Evolutionary conservation across 37 sponge, comb jelly and placozoan genomes (phyloP).

Genomic region (Agelas oroides): DNA sequence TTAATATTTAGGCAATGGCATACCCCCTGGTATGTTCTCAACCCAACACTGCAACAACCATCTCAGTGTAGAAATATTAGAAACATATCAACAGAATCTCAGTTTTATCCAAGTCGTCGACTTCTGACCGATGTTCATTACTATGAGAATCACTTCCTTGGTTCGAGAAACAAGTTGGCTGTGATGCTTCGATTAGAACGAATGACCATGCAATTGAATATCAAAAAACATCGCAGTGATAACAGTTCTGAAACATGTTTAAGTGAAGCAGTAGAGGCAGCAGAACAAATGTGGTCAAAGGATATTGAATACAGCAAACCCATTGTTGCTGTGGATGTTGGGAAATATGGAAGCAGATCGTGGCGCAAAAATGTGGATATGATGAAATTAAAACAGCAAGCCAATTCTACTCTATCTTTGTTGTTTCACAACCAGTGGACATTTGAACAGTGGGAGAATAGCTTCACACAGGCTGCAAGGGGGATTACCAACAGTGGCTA

Average conservation of each 20-base stretch:
- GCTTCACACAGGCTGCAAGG: constrained; percentile 4
- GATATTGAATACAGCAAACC: neutral
- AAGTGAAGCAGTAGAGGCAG: no score
- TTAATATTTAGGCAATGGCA: constrained; percentile 2
- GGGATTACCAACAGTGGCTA: neutral
- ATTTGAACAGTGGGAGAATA: constrained; percentile 4
- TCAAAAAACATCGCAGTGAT: neutral
- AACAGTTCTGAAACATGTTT: no score
- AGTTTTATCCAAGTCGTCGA: constrained; percentile 14
- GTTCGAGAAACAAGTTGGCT: neutral
- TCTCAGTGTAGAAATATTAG: neutral
- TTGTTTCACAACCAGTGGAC: constrained; percentile 19
- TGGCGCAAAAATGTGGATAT: neutral
- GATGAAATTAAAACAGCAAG: neutral
- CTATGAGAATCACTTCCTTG: constrained; percentile 8
- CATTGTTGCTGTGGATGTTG: constrained; percentile 19
- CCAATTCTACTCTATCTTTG: neutral
- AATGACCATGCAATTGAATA: neutral
- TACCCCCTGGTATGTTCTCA: neutral
- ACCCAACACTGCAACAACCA: neutral
- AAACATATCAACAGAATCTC: neutral
- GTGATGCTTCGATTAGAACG: constrained; percentile 33
- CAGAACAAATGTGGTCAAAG: no score
- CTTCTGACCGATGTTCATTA: neutral
- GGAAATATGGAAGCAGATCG: constrained; percentile 20